phyloP scores from a whole-genome alignment of 1,140 invertebrate species.

The Oryzaephilus surinamensis region DNA sequence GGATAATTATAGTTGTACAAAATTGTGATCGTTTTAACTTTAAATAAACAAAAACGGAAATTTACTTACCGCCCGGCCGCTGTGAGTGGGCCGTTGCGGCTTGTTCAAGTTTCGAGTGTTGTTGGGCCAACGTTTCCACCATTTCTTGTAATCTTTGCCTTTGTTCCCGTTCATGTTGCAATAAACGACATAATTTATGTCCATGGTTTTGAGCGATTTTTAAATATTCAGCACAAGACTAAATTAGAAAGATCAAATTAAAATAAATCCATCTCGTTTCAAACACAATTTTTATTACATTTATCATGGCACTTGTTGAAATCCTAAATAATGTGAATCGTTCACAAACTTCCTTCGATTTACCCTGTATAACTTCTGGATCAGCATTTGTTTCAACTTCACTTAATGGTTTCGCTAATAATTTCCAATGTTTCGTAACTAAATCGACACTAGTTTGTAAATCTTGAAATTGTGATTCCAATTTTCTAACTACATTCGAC shows the following conservation, averaged over 20 bases:
- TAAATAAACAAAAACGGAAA: no score
- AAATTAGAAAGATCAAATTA: no score
- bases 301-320: conserved; percentile 91
- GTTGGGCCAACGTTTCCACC: conserved; percentile 91
- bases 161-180: conserved; percentile 92
- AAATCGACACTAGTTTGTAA: conserved; percentile 84
- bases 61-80: conserved; percentile 44
- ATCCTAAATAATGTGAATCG: conserved; percentile 87
- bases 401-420: conserved; percentile 70
- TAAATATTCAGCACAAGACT: conserved; percentile 86
- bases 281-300: conserved; percentile 51
- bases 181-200: conserved; percentile 78
- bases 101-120: conserved; percentile 88
- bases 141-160: conserved; percentile 90
- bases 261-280: no score
- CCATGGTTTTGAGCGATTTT: conserved; percentile 77
- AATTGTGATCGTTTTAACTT: no score
- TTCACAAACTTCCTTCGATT: conserved; percentile 75
- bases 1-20: no score
- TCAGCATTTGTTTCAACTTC: conserved; percentile 62
- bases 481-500: conserved; percentile 46
- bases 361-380: conserved; percentile 45
- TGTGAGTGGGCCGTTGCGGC: conserved; percentile 57
- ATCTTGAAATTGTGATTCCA: conserved; percentile 60
- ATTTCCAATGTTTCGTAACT: conserved; percentile 75